These are phyloP conservation scores for Ivindomyrus marchei DNA, from an alignment of 2,113 vertebrate species.

Conservation along the genomic window DNA sequence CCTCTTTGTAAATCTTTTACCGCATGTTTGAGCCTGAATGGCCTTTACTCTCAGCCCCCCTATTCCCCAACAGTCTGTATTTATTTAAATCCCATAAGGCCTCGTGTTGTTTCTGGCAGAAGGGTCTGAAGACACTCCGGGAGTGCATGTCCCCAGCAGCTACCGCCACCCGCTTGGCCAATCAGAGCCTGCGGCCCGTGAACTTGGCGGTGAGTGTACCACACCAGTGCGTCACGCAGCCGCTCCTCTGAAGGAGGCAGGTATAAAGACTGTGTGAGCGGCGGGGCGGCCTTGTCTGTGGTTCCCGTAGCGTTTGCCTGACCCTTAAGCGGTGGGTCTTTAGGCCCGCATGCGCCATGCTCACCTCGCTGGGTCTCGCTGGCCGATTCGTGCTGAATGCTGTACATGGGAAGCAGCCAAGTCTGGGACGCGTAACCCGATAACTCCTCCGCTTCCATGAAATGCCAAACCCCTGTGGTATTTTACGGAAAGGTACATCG, in stretches of 20 bases:
- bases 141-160: conserved; percentile 22
- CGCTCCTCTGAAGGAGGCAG: conserved; percentile 27
- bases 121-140: conserved; percentile 34
- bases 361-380: neutral
- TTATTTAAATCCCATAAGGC: conserved; percentile 64
- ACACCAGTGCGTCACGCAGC: conserved; percentile 9
- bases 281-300: conserved; percentile 10
- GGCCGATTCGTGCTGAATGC: neutral
- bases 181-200: conserved; percentile 28
- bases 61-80: conserved; percentile 41
- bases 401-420: neutral
- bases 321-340: conserved; percentile 16
- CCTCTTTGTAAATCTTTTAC: conserved; percentile 56
- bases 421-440: conserved; percentile 21
- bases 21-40: conserved; percentile 43
- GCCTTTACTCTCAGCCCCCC: conserved; percentile 39
- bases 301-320: conserved; percentile 30
- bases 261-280: neutral
- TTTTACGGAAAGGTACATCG: conserved; percentile 19
- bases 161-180: conserved; percentile 31
- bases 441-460: conserved; percentile 21
- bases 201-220: conserved; percentile 42
- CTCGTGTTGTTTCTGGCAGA: conserved; percentile 62
- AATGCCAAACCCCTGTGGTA: conserved; percentile 34
- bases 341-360: neutral